Evolutionary conservation across 2,888 invertebrate species (phyloP), one percentile per base, ranked within the genome.

Genomic region (Colostygia pectinataria): DNA sequence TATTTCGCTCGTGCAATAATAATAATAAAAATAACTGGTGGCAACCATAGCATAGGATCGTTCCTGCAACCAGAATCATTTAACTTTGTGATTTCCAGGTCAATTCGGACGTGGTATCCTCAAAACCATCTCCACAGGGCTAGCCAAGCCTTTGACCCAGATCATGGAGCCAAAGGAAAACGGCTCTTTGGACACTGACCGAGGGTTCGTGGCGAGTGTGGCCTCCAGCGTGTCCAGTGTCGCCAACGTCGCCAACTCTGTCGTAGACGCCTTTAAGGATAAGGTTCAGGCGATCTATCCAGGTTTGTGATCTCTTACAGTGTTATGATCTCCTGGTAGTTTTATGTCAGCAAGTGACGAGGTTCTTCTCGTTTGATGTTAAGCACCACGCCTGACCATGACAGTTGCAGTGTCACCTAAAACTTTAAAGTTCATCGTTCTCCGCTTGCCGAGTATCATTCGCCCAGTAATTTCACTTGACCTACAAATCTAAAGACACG

Each of bases 131-230:
- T 87, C 89, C 0, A 65, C 79, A 0, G 87, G 90, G 0, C 68
- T 91, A 20, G 73, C 76, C 74, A 87, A 89, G 53, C 87, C 92
- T 0, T 86, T 93, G 13, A 93, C 91, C 32, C 89, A 92, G 65
- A 75, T 93, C 51, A 92, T 93, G 88, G 92, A 0, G 85, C 71
- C 52, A 14, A 63, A 76, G 1, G 91, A 90, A 62, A 89, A 92
- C 12, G 92, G 93, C 1, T 93, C 93, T 2, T 71, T 94, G 67
- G 93, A 94, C 79, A 91, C 91, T 15, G 93, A 94, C 74, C 82
- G 91, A 6, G 89, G 91, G 2, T 91, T 92, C 64, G 85, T 93
- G 52, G 66, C 69, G 50, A 87, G 87, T 27, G 60, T 91, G 28
- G 84, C 84, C 0, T 81, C 88, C 0, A 82, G 89, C 0, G 84